Conservation (phyloP, 1,140 invertebrate species). For the Cotesia chilonis region DNA sequence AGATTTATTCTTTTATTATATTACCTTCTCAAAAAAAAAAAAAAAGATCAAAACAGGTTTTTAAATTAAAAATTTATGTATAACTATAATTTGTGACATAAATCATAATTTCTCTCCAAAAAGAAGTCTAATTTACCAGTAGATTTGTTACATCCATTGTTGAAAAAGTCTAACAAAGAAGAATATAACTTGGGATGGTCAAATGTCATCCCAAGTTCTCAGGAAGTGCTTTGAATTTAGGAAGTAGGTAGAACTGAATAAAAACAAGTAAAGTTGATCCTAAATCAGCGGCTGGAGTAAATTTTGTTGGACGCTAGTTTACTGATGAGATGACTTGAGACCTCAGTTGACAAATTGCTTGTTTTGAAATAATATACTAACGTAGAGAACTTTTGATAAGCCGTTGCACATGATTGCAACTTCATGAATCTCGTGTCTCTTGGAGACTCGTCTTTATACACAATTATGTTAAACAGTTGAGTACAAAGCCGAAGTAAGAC, state of each 20-base stretch:
- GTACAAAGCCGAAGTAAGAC: not conserved
- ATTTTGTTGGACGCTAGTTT: not conserved
- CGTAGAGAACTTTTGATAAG: too few relatives aligned
- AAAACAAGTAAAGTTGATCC: not conserved
- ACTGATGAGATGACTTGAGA: too few relatives aligned
- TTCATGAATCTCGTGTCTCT: not conserved
- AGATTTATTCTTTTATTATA: not conserved
- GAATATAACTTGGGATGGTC: not conserved
- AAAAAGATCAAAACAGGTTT: not conserved
- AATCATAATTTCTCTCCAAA: not conserved
- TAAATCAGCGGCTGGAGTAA: conserved; percentile 1
- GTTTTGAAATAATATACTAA: too few relatives aligned
- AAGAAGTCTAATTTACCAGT: not conserved
- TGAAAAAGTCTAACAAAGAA: not conserved
- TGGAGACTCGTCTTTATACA: conserved; percentile 3
- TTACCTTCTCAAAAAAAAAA: too few relatives aligned
- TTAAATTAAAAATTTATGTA: not conserved
- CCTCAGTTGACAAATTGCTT: too few relatives aligned
- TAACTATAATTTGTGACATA: not conserved
- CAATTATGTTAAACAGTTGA: conserved; percentile 23
- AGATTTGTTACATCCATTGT: not conserved
- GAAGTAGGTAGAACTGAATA: not conserved
- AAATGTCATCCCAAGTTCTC: not conserved
- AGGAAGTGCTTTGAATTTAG: conserved; percentile 13
- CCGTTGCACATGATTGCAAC: too few relatives aligned